Percentiles rank a stretch among this genome's conserved stretches.
Conservation (phyloP, 2,113 vertebrate genomes). For the Cisticola juncidis region DNA sequence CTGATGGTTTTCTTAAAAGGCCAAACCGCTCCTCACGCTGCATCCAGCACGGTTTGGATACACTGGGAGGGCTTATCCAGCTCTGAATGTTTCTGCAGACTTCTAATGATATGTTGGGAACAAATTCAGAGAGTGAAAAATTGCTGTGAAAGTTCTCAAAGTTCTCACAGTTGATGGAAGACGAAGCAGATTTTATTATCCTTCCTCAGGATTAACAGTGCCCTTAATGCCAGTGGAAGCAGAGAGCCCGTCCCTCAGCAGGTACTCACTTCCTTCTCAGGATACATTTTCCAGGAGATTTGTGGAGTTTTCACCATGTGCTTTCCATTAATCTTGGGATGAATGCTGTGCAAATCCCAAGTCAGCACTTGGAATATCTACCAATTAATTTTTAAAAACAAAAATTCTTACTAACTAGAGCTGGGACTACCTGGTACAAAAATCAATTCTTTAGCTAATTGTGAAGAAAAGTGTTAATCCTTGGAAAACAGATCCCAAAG, state of each 20-base stretch:
- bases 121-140: slow-evolving; percentile 28
- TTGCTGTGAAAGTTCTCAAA: slow-evolving; percentile 1
- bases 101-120: not conserved
- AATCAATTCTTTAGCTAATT: not conserved
- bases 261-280: not conserved
- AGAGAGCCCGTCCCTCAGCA: not conserved
- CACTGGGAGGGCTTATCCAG: not conserved
- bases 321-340: slow-evolving; percentile 6
- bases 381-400: not conserved
- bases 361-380: not conserved
- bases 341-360: slow-evolving; percentile 2
- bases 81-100: slow-evolving; percentile 4
- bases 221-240: not conserved
- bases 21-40: not conserved
- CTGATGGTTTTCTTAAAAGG: slow-evolving; percentile 50
- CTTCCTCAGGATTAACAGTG: not conserved
- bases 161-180: not conserved
- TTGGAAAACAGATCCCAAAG: not conserved
- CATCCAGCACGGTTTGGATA: not conserved
- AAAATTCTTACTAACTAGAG: not conserved
- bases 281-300: slow-evolving; percentile 4
- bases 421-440: not conserved
- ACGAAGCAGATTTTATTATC: not conserved
- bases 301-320: slow-evolving; percentile 4
- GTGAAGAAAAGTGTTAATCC: not conserved